Percentiles rank a stretch among this genome's conserved stretches.
These are phyloP conservation scores for Griposia aprilina DNA, from an alignment of 2,888 invertebrate genomes.

Conservation along the genomic window DNA sequence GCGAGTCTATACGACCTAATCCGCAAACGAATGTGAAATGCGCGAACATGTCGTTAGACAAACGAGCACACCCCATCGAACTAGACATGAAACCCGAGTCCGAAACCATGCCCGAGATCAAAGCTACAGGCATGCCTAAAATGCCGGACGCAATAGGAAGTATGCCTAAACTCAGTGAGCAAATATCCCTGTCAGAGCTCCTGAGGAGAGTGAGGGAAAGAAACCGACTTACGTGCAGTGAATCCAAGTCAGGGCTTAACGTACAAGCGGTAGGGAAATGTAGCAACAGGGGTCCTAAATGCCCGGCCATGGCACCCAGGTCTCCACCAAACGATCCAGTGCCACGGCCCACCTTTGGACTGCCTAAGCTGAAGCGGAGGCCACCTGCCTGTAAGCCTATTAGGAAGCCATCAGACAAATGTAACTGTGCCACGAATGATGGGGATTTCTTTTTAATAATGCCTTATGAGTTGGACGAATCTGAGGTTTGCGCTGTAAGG, in stretches of 20 bases:
- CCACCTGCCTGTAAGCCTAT: conserved; percentile 32
- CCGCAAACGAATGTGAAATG: not conserved
- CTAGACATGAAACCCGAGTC: not conserved
- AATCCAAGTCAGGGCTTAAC: not conserved
- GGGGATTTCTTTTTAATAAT: not conserved
- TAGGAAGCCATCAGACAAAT: conserved; percentile 35
- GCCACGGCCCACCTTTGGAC: conserved; percentile 33
- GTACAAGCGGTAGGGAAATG: conserved; percentile 21
- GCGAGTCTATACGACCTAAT: conserved; percentile 17
- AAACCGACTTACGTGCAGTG: conserved; percentile 60
- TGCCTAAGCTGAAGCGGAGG: conserved; percentile 38
- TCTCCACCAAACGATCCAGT: conserved; percentile 40
- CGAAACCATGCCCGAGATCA: not conserved
- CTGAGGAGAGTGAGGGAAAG: conserved; percentile 75
- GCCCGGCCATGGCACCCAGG: conserved; percentile 36
- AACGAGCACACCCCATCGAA: not conserved
- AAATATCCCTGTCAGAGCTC: conserved; percentile 75
- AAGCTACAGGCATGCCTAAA: not conserved
- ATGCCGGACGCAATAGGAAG: conserved; percentile 10
- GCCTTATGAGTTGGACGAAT: conserved; percentile 7
- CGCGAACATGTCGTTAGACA: not conserved
- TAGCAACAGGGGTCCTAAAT: not conserved
- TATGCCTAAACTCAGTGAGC: conserved; percentile 59
- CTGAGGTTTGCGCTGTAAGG: not conserved
- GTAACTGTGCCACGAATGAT: not conserved